Evolutionary conservation across 2,113 vertebrate species (phyloP).

Genomic region (cattle (Bos taurus)): ARS-UCD2.0 NC_037328.1:48822001-48822500

Average conservation of each 20-base stretch:
- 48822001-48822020: background rate
- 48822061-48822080: background rate
- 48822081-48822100: background rate
- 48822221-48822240: background rate
- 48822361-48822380: background rate
- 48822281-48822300: rapidly evolving
- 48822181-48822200: background rate
- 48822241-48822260: background rate
- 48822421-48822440: background rate
- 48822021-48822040: background rate
- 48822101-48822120: background rate
- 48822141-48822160: background rate
- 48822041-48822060: background rate
- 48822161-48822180: background rate
- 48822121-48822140: background rate
- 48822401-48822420: background rate
- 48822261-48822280: background rate
- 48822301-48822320: background rate
- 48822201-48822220: background rate
- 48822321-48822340: background rate
- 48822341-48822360: background rate
- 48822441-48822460: background rate
- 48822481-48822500: background rate
- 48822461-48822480: background rate
- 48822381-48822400: background rate